Evolutionary conservation across 2,113 vertebrate species (phyloP).

Genomic region (Datnioides undecimradiatus): DNA sequence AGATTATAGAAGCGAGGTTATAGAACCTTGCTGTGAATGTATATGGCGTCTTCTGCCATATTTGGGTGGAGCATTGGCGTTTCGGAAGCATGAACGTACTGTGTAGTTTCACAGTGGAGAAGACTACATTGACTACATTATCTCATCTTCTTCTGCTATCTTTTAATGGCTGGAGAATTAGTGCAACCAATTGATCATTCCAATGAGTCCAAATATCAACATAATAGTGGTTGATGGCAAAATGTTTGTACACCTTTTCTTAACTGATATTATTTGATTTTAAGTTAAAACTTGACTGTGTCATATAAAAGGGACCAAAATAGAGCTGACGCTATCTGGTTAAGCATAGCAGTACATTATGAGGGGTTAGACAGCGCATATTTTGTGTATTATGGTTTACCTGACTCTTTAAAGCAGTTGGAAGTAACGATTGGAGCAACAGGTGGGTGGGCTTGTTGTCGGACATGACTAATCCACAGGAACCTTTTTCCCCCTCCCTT

Average conservation of each 20-base stretch:
- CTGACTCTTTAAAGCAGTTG: neutral
- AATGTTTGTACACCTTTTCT: too few relatives aligned
- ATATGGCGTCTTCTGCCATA: neutral
- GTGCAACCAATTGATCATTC: neutral
- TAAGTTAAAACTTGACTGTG: neutral
- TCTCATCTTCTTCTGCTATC: neutral
- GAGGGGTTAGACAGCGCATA: too few relatives aligned
- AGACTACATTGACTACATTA: too few relatives aligned
- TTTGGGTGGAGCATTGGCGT: neutral
- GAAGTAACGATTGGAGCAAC: neutral
- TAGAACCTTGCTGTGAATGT: neutral
- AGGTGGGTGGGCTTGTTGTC: neutral
- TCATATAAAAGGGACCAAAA: neutral
- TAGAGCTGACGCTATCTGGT: neutral
- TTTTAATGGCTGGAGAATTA: neutral
- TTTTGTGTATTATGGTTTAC: neutral
- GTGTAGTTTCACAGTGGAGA: neutral
- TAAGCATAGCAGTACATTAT: too few relatives aligned
- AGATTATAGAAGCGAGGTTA: slow-evolving; percentile 9
- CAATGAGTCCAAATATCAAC: neutral
- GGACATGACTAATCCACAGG: neutral
- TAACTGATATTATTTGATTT: too few relatives aligned
- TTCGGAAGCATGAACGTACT: neutral
- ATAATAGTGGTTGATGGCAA: neutral
- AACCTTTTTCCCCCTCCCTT: neutral